Base-by-base conservation (phyloP, 2,113 vertebrate species). In the Hiodon tergisus region DNA sequence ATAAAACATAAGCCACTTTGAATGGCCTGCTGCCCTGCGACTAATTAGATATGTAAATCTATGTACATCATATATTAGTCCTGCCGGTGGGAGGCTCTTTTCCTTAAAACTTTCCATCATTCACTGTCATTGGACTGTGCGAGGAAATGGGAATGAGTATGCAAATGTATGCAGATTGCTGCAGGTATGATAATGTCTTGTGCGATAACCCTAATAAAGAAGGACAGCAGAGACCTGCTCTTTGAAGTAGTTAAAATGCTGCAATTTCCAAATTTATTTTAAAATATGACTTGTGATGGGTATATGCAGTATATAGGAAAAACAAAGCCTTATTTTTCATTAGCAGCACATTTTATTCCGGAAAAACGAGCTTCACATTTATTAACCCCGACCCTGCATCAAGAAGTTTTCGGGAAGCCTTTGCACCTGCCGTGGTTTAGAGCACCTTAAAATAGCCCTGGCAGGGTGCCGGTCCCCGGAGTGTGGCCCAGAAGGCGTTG, bases 31-130 rank as follows among this genome's bases (percentile, higher is more conserved):
- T 75, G 77, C 70, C 74, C 75, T 66, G 14, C 9, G 76, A 83
- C 75, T 82, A 67, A 82, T 86, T 16, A 78, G 77, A 7, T 11
- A 85, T 85, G 84, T 80, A 84, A 85, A 89, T 85, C 51, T 57
- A 76, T 63, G 61, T 76, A 31, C 55, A 59, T 72, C 67, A 82
- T 73, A 50, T 55, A 75, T 62, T 81, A 66, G 76, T 77, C 60
- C 62, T 80, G 81, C 74, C 73, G 60, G 71, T 76, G n/a, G 6
- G 65, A 76, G 16, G 60, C 9, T 61, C 53, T 69, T 75, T 68
- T 31, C 31, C 57, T 50, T 74, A 67, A 50, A 75, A 63, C 63
- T 53, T 57, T 62, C 50, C 3, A 72, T 82, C 77, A 74, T 67
- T 84, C 78, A 74, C 10, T 75, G 75, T 69, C 78, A 76, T 76